Base-by-base conservation (phyloP, 23 tunicate species). In the Oikopleura dioica region DNA sequence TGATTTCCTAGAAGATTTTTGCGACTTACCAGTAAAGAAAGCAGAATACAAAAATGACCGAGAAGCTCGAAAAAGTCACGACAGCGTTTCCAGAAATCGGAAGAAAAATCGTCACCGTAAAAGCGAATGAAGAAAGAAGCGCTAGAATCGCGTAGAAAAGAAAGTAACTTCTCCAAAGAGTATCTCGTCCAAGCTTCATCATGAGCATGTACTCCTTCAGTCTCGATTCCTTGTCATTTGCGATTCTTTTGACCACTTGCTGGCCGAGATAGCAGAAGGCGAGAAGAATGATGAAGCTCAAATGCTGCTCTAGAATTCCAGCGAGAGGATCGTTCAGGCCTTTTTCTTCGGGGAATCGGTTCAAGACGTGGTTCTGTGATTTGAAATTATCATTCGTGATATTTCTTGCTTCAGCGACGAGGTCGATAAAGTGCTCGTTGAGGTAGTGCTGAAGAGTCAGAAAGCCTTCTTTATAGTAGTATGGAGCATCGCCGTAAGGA, bases 181-280 rank as follows among this genome's bases (percentile, higher is more conserved):
- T 29, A 24, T 24, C 26, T 28, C 72, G 72, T 16, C 28, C 16
- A 21, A 63, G 31, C 2, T 29, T 29, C 72, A 63, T 63, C 72
- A 63, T 63, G 4, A 63, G 72, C 72, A 63, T 63, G 30, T 63
- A 63, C 26, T 63, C 72, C 31, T 63, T 63, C 26, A 63, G 72
- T 63, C 72, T 23, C 2, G 72, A 63, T 63, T 63, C 72, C 26
- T 63, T 63, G 4, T 63, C 72, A 12, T 12, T 23, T 2, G 72
- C 72, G 5, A 63, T 31, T 12, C 72, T 63, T 63, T 63, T 63
- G 16, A 31, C 72, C 32, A 31, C 72, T 16, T 63, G 72, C 33
- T 63, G 72, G 2, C 72, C 72, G 5, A 63, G 33, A 28, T 63
- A 63, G 5, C 16, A 2, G 33, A 63, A 63, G 26, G 30, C 16